These are phyloP conservation scores for Chloropsis hardwickii DNA, from an alignment of 2,113 vertebrate species.

Conservation along the genomic window DNA sequence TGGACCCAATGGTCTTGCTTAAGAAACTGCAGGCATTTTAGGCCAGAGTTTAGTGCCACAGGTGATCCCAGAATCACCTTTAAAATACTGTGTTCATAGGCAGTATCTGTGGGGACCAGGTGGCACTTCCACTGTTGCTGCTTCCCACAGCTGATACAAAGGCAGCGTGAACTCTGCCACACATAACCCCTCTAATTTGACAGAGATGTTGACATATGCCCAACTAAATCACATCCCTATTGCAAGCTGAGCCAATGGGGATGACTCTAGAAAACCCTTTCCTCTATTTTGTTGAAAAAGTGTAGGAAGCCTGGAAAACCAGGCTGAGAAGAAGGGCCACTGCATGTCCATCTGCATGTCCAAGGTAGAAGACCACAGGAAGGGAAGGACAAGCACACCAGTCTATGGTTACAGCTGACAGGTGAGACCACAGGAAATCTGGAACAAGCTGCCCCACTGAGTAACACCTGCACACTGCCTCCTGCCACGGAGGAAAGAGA, in stretches of 20 bases:
- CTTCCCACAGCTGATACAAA: not conserved
- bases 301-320: not conserved
- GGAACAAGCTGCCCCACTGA: not conserved
- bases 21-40: not conserved
- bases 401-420: not conserved
- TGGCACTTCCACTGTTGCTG: not conserved
- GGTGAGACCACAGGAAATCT: not conserved
- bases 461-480: not conserved
- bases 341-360: not conserved
- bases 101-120: not conserved
- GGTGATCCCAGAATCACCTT: not conserved
- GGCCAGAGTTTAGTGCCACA: not conserved
- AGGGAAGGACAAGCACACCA: not conserved
- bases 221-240: not conserved
- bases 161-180: not conserved
- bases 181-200: not conserved
- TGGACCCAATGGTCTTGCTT: not conserved
- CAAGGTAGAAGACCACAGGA: accelerated
- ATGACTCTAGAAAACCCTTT: not conserved
- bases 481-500: not conserved
- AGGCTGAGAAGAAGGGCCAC: not conserved
- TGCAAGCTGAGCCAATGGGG: not conserved
- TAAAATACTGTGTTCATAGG: not conserved
- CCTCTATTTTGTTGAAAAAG: not conserved
- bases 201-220: not conserved